phyloP scores from a whole-genome alignment of 2,888 invertebrate genomes.

The Mythimna lalbum region DNA sequence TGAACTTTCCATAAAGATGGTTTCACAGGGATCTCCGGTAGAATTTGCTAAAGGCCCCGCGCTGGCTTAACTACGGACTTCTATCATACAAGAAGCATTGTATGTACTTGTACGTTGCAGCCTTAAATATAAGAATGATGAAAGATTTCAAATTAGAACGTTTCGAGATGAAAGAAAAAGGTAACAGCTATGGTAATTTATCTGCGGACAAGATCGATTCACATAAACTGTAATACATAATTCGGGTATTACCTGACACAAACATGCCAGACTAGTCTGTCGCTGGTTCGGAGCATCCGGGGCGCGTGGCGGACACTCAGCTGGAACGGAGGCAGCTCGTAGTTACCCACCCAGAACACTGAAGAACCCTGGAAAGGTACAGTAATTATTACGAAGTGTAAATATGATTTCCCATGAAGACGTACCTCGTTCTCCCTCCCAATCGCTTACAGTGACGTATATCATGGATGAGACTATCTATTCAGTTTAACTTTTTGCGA shows the following conservation, averaged over 20 bases:
- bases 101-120: not conserved
- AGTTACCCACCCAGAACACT: constrained; percentile 88
- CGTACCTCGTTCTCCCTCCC: too few relatives aligned
- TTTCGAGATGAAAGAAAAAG: too few relatives aligned
- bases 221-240: too few relatives aligned
- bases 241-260: constrained; percentile 87
- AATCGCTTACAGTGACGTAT: too few relatives aligned
- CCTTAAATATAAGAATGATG: not conserved
- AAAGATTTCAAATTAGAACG: not conserved
- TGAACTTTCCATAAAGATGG: too few relatives aligned
- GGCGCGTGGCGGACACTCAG: constrained; percentile 88
- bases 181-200: too few relatives aligned
- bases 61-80: not conserved
- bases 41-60: too few relatives aligned
- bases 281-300: constrained; percentile 81
- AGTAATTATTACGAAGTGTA: too few relatives aligned
- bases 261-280: constrained; percentile 87
- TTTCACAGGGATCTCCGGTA: too few relatives aligned
- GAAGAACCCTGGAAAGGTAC: constrained; percentile 75
- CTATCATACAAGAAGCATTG: not conserved
- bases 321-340: constrained; percentile 91
- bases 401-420: too few relatives aligned
- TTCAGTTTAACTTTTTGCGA: not conserved
- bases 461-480: too few relatives aligned
- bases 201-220: too few relatives aligned